Evolutionary conservation across 2,888 invertebrate species (phyloP), one percentile per base, ranked within the genome.

Genomic region (Drosophila borealis): DNA sequence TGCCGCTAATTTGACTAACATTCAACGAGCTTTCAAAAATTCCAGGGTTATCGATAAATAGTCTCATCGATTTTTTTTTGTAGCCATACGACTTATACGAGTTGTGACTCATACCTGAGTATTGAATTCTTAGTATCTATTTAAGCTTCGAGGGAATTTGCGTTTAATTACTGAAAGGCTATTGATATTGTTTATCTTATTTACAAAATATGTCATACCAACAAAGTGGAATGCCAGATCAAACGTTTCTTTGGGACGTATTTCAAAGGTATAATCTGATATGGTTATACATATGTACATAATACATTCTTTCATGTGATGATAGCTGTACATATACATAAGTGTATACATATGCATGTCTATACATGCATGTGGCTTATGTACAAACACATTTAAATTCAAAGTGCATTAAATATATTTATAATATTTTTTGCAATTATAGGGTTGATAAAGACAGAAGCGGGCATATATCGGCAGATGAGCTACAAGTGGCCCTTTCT

Each of bases 401-500:
- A 29, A 29, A 29, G 48, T 21, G 42, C 4, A 21, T 21, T 55
- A 55, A 21, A 29, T 41, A 13, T 39, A 11, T 13, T 17, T 3
- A 33, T 19, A 41, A 10, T 14, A 48, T 36, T 42, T 36, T 25
- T 19, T 59, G 2, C 4, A 39, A 2, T 70, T 51, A 14, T 14
- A 95, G 96, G 96, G 96, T 97, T 55, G 97, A 97, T 89, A 95
- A 95, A 90, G 97, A 97, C 91, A 93, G 95, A 74, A 98, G 98
- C 92, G 98, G 98, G 0, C 94, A 95, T 78, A 98, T 98, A 74
- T 96, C 97, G 70, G 96, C 96, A 2, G 95, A 96, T 91, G 98
- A 99, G 93, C 93, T 99, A 46, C 98, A 98, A 92, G 94, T 95
- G 72, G 98, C 99, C 5, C 94, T 99, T 6, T 98, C 98, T 0